Evolutionary conservation across 2,113 vertebrate genomes (phyloP), one percentile per base, ranked within the genome.

Genomic region (Oriolus oriolus): DNA sequence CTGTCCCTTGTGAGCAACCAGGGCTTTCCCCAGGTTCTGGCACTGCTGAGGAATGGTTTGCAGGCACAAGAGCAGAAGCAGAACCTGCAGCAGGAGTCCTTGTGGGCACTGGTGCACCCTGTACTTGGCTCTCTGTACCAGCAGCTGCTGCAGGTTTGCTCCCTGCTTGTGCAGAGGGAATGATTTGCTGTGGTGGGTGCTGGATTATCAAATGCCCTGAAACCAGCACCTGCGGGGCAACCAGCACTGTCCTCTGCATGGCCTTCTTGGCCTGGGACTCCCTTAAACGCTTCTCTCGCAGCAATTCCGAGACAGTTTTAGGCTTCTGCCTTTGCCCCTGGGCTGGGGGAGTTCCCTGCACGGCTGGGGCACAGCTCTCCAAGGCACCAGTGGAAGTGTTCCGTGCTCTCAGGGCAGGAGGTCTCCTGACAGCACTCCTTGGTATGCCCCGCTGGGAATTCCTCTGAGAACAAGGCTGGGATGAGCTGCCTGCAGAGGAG

Each of bases 231-330:
- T 74, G 96, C 4, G 96, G 65, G 3, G 95, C 30, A 11, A 95
- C 44, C 7, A 95, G 11, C 2, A 65, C 5, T 1, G 94, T 45
- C 28, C 60, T 66, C 78, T 74, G 93, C 44, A 79, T 0, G 0
- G 93, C 75, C 5, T 84, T 95, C 84, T 24, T 89, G 41, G 96
- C 97, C 21, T 24, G 79, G 27, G 30, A 79, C 59, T 96, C 91
- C 30, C 90, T 87, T 3, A 95, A 93, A 14, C 97, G 89, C 74
- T 98, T 97, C 78, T 98, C 98, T 9, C 83, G 79, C 22, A 99
- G 97, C 42, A 98, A 76, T 49, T 98, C 95, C 0, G 85, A 98
- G 76, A 99, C 98, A 0, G 98, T 98, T 95, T 98, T 98, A 3
- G 90, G 94, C 37, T 97, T 98, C 17, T 94, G 92, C 45, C 77